Evolutionary conservation across 2,888 invertebrate genomes (phyloP).

Genomic region (Abscondita cerata): DNA sequence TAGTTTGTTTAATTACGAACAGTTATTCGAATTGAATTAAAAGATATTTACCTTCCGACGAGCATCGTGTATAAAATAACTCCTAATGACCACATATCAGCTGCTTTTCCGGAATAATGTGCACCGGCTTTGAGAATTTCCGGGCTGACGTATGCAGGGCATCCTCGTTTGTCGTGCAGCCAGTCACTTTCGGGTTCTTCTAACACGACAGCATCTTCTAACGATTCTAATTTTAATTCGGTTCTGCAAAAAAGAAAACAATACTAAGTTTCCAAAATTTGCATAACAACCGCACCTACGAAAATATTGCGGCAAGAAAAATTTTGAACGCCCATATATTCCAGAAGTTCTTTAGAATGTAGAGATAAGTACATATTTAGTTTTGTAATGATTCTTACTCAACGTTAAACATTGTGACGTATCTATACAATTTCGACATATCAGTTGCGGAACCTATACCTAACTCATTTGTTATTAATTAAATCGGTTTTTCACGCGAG

Average conservation of each 20-base stretch:
- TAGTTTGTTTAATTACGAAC: too few species aligned
- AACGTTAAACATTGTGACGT: constrained; percentile 32
- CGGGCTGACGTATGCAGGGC: constrained; percentile 94
- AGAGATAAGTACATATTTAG: not conserved
- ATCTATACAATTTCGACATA: constrained; percentile 25
- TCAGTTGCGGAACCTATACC: constrained; percentile 29
- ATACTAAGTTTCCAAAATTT: constrained; percentile 10
- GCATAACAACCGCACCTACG: constrained; percentile 31
- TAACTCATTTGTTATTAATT: constrained; percentile 15
- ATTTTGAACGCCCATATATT: constrained; percentile 10
- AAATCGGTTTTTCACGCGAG: too few species aligned
- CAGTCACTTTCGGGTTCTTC: constrained; percentile 82
- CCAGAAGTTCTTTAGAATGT: not conserved
- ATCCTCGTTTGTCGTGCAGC: constrained; percentile 88
- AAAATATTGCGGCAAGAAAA: constrained; percentile 18
- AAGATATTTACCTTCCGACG: constrained; percentile 76
- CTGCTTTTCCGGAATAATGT: constrained; percentile 86
- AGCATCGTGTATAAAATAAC: constrained; percentile 94
- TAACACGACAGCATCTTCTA: constrained; percentile 89
- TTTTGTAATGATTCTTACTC: constrained; percentile 22
- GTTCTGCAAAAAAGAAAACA: constrained; percentile 71
- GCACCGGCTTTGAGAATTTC: constrained; percentile 82
- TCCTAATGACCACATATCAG: constrained; percentile 91
- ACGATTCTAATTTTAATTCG: constrained; percentile 82
- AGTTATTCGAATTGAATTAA: too few species aligned